Percentiles rank a stretch among this genome's conserved stretches.
These are phyloP conservation scores for Ectemnius cavifrons DNA, from an alignment of 2,888 invertebrate genomes.

Conservation along the genomic window DNA sequence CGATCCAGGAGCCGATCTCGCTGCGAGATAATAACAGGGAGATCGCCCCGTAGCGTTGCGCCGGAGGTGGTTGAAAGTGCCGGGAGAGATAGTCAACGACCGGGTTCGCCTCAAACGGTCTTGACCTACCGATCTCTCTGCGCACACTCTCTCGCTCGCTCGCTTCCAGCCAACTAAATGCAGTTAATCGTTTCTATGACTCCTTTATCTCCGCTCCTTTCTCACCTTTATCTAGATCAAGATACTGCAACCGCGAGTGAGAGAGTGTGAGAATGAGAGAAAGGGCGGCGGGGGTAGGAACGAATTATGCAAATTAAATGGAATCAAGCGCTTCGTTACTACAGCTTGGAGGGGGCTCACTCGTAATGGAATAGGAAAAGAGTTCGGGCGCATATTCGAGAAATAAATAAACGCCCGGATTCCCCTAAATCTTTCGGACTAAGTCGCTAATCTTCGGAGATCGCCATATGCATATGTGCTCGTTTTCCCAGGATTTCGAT, in stretches of 20 bases:
- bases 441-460: no score
- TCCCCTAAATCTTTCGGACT: no score
- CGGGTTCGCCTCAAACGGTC: slow-evolving; percentile 49
- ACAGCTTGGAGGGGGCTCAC: no score
- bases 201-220: slow-evolving; percentile 13
- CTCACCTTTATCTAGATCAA: not conserved
- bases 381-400: no score
- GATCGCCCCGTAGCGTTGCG: slow-evolving; percentile 50
- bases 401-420: no score
- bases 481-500: no score
- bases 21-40: slow-evolving; percentile 55
- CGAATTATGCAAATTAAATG: no score
- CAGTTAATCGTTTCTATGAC: slow-evolving; percentile 10
- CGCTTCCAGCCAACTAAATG: slow-evolving; percentile 8
- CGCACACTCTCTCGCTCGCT: slow-evolving; percentile 33
- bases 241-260: not conserved
- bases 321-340: no score
- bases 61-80: slow-evolving; percentile 24
- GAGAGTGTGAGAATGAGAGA: no score
- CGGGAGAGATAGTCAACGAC: slow-evolving; percentile 38
- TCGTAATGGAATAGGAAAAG: no score
- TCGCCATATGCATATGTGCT: no score
- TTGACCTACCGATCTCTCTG: slow-evolving; percentile 54
- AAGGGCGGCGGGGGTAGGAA: no score
- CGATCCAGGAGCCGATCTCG: slow-evolving; percentile 62